These are phyloP conservation scores for Apodemus agrarius DNA, from an alignment of 2,797 vertebrate species.

Conservation along the genomic window DNA sequence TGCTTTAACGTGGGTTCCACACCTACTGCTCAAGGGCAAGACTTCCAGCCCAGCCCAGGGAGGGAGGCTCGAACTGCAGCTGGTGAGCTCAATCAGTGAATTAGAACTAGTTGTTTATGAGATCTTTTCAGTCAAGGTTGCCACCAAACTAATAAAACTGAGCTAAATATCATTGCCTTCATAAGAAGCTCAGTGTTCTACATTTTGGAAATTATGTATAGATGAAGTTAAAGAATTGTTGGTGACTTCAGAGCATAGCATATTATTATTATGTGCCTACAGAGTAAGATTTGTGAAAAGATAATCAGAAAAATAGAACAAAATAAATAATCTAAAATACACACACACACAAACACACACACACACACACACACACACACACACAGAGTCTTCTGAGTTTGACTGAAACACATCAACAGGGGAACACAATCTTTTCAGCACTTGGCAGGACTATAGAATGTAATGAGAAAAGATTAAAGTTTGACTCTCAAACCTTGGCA, in stretches of 20 bases:
- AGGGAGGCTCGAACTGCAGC: background rate
- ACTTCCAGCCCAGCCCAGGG: background rate
- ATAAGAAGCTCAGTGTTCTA: background rate
- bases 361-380: background rate
- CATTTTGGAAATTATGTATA: conserved; percentile 10
- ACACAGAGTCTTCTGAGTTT: background rate
- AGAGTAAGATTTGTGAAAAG: background rate
- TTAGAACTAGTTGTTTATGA: background rate
- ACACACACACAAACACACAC: background rate
- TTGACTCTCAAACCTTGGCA: conserved; percentile 10
- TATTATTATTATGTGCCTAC: background rate
- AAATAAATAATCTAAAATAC: background rate
- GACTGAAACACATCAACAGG: background rate
- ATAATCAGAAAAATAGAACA: background rate
- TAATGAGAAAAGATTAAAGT: background rate
- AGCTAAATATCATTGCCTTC: background rate
- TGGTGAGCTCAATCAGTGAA: background rate
- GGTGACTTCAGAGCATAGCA: background rate
- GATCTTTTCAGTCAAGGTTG: conserved; percentile 8
- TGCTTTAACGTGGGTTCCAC: background rate
- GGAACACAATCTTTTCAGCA: background rate
- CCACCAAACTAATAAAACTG: background rate
- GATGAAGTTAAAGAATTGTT: background rate
- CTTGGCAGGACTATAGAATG: background rate
- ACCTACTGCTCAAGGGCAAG: background rate